Percentiles rank a stretch among this genome's conserved stretches.
Conservation (phyloP, 2,797 vertebrate genomes). For the Spondyliosoma cantharus region DNA sequence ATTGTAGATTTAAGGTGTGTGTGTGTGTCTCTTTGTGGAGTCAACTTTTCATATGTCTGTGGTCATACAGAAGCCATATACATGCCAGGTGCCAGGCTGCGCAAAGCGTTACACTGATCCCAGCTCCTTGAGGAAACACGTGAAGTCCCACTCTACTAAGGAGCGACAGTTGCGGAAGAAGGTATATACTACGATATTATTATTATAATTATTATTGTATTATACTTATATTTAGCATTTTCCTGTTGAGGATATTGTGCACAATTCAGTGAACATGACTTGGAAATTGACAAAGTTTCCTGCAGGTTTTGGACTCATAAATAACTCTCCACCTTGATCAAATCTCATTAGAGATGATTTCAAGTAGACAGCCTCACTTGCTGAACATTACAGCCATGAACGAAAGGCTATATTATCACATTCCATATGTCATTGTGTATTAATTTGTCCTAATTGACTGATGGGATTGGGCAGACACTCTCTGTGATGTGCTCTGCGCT, state of each 20-base stretch:
- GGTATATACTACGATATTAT: constrained; percentile 81
- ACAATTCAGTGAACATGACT: neutral
- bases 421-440: constrained; percentile 11
- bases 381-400: constrained; percentile 14
- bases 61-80: constrained; percentile 93
- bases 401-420: constrained; percentile 12
- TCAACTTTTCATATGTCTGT: constrained; percentile 33
- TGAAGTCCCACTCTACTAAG: constrained; percentile 95
- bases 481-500: constrained; percentile 7
- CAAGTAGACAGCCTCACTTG: neutral
- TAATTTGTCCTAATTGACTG: constrained; percentile 37
- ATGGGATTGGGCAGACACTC: neutral
- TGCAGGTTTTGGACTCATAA: neutral
- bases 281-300: neutral
- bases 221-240: neutral
- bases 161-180: constrained; percentile 95
- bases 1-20: constrained; percentile 18
- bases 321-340: neutral
- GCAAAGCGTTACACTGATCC: constrained; percentile 97
- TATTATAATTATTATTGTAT: too few relatives aligned
- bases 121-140: constrained; percentile 96
- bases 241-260: neutral
- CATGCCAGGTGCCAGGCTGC: constrained; percentile 96
- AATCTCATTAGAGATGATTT: constrained; percentile 8
- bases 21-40: neutral